phyloP scores from a whole-genome alignment of 2,113 vertebrate genomes.

The Erpornis zantholeuca region DNA sequence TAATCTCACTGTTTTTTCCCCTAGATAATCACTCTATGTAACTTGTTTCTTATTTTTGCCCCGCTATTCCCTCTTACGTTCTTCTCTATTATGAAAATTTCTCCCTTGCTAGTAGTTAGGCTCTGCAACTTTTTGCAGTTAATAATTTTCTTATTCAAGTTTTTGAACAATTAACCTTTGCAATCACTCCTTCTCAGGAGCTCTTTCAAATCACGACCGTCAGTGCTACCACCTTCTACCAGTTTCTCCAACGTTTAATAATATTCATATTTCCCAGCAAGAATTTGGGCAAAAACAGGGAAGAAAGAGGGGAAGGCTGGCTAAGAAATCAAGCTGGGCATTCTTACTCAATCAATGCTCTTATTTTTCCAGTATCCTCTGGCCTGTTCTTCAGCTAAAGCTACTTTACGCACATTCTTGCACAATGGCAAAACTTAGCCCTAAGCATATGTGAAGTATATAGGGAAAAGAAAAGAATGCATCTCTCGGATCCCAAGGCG shows the following conservation, averaged over 20 bases:
- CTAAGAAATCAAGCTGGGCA: neutral
- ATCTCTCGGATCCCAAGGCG: neutral
- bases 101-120: neutral
- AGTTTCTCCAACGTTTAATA: neutral
- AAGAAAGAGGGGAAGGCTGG: neutral
- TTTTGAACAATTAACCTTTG: neutral
- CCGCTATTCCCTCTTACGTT: neutral
- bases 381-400: constrained; percentile 5
- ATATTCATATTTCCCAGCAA: neutral
- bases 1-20: neutral
- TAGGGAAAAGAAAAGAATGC: constrained; percentile 37
- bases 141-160: neutral
- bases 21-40: neutral
- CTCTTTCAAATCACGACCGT: neutral
- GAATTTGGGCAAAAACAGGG: neutral
- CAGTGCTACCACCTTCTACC: neutral
- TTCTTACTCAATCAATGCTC: neutral
- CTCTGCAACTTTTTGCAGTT: neutral
- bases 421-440: constrained; percentile 47
- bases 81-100: neutral
- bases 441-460: neutral
- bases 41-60: neutral
- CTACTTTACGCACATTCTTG: neutral
- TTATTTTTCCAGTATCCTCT: neutral
- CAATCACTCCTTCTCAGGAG: neutral